Conservation (phyloP, 1,140 invertebrate species). For the Mylabris phalerata region DNA sequence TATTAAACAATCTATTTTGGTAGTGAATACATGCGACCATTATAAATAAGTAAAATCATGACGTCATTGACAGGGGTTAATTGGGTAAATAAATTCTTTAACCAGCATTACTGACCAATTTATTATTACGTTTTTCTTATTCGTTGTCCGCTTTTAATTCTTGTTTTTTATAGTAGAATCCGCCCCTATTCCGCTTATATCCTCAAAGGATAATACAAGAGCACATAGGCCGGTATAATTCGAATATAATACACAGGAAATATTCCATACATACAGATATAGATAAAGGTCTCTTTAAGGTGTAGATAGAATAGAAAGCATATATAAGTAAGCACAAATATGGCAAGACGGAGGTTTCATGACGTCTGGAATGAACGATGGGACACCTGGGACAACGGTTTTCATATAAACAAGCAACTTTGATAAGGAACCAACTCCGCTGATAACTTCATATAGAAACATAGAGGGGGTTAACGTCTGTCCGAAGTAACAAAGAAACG, state of each 20-base stretch:
- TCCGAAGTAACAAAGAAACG: too few species aligned
- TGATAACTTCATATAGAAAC: not conserved
- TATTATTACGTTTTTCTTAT: too few species aligned
- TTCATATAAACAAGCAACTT: not conserved
- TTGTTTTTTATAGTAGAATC: too few species aligned
- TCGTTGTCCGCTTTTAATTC: too few species aligned
- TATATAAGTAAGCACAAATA: slow-evolving; percentile 6
- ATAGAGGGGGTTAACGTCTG: not conserved
- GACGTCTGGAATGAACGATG: slow-evolving; percentile 6
- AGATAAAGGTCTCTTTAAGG: not conserved
- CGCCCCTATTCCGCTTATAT: too few species aligned
- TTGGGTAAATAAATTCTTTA: slow-evolving; percentile 6
- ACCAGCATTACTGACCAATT: too few species aligned
- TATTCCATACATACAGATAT: not conserved
- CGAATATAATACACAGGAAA: slow-evolving; percentile 6
- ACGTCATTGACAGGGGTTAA: slow-evolving; percentile 17
- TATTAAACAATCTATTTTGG: slow-evolving; percentile 19
- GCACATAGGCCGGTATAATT: too few species aligned
- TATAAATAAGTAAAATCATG: slow-evolving; percentile 11
- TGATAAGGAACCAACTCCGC: not conserved
- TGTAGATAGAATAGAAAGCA: not conserved
- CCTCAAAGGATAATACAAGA: too few species aligned
- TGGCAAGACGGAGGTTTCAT: not conserved
- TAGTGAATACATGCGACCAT: slow-evolving; percentile 5
- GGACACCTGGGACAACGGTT: slow-evolving; percentile 6